phyloP scores from a whole-genome alignment of 2,888 invertebrate genomes.

The Drymonia ruficornis region DNA sequence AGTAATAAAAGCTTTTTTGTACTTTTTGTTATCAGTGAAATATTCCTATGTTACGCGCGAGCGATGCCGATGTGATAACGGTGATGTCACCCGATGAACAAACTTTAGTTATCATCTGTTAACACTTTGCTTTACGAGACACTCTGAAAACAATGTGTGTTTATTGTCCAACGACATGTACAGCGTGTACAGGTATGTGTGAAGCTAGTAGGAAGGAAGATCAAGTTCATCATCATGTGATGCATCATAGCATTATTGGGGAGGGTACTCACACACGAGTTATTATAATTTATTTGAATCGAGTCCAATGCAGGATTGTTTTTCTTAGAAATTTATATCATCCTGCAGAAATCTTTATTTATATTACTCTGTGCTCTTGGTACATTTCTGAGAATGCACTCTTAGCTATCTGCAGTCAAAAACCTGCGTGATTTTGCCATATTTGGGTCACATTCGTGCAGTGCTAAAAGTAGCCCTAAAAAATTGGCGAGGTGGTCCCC shows the following conservation, averaged over 20 bases:
- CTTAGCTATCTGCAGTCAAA: no score
- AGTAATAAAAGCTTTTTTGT: background rate
- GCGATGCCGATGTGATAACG: slow-evolving; percentile 8
- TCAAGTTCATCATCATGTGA: slow-evolving; percentile 6
- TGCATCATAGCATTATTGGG: background rate
- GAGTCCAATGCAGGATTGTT: no score
- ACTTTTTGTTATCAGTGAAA: background rate
- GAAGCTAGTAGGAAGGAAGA: slow-evolving; percentile 12
- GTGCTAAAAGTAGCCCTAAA: background rate
- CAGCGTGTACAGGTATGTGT: background rate
- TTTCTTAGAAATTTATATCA: no score
- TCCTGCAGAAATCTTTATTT: no score
- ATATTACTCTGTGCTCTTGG: no score
- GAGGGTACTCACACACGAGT: no score
- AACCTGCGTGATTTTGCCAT: no score
- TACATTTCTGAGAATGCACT: no score
- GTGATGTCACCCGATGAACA: slow-evolving; percentile 13
- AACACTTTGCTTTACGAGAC: slow-evolving; percentile 22
- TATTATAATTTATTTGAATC: no score
- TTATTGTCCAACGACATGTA: slow-evolving; percentile 11
- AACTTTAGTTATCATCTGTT: slow-evolving; percentile 25
- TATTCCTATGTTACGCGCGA: background rate
- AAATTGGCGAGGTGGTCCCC: slow-evolving; percentile 12
- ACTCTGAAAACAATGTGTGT: slow-evolving; percentile 19
- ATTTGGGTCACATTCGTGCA: background rate